phyloP scores from a whole-genome alignment of 2,888 invertebrate genomes.

The Anthrax anthrax region DNA sequence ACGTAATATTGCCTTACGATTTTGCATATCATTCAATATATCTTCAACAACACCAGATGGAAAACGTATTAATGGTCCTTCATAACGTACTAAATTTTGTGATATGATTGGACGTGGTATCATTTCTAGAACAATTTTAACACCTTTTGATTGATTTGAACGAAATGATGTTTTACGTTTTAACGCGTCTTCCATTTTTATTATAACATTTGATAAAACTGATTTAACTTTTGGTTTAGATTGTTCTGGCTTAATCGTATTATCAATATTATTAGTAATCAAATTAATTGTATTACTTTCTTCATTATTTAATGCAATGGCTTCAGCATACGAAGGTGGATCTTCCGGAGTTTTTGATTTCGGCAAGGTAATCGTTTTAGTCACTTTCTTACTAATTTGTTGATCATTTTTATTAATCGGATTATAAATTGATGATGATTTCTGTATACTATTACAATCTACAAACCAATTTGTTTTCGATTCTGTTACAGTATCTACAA shows the following conservation, averaged over 20 bases:
- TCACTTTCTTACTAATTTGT: neutral
- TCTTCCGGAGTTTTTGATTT: slow-evolving; percentile 20
- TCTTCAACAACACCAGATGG: slow-evolving; percentile 50
- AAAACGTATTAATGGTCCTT: slow-evolving; percentile 31
- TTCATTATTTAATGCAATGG: slow-evolving; percentile 17
- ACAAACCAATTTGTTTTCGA: slow-evolving; percentile 32
- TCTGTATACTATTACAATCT: neutral
- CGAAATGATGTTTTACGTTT: slow-evolving; percentile 30
- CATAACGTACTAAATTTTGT: slow-evolving; percentile 27
- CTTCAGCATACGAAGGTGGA: slow-evolving; percentile 31
- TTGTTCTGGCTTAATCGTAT: neutral
- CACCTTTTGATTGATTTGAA: slow-evolving; percentile 18
- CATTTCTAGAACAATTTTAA: slow-evolving; percentile 29
- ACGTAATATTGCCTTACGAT: slow-evolving; percentile 55
- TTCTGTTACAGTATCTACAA: slow-evolving; percentile 7
- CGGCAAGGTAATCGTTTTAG: slow-evolving; percentile 18
- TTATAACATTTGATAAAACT: slow-evolving; percentile 28
- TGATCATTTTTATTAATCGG: slow-evolving; percentile 10
- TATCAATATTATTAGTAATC: neutral
- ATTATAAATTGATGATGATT: neutral
- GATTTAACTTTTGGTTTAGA: slow-evolving; percentile 12
- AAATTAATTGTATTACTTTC: neutral
- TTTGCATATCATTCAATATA: slow-evolving; percentile 59
- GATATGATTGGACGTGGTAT: slow-evolving; percentile 30
- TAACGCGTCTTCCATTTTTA: slow-evolving; percentile 28